phyloP scores from a whole-genome alignment of 2,888 invertebrate species.

The Pachydiplax longipennis region DNA sequence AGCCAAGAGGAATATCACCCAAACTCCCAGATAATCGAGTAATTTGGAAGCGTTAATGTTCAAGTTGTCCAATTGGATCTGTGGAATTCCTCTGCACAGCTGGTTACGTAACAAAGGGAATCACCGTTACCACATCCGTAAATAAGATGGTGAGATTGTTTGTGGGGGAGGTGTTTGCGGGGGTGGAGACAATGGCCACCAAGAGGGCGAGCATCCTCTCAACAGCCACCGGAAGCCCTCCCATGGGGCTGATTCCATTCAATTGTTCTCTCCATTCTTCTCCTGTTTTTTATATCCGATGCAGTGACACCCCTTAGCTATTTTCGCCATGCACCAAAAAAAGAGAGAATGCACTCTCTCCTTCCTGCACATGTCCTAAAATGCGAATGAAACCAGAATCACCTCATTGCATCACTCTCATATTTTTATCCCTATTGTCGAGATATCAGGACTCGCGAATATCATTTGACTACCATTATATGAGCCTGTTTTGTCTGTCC shows the following conservation, averaged over 20 bases:
- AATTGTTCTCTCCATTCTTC: constrained; percentile 24
- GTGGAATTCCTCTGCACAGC: no score
- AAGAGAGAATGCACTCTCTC: not conserved
- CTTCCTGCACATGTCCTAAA: not conserved
- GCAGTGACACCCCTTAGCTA: not conserved
- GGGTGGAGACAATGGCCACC: not conserved
- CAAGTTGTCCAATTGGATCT: no score
- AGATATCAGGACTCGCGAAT: no score
- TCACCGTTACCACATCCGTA: no score
- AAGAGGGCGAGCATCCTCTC: not conserved
- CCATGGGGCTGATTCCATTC: constrained; percentile 20
- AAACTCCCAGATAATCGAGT: no score
- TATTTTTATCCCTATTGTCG: no score
- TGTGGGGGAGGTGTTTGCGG: not conserved
- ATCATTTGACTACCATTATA: no score
- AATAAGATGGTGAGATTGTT: no score
- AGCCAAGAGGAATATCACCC: no score
- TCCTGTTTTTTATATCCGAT: not conserved
- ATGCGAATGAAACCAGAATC: not conserved
- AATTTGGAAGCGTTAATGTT: no score
- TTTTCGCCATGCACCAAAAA: not conserved
- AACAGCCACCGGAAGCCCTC: constrained; percentile 29
- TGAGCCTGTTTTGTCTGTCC: no score
- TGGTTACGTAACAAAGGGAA: no score
- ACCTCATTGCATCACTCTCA: not conserved